Evolutionary conservation across 2,888 invertebrate genomes (phyloP), one percentile per base, ranked within the genome.

Genomic region (Alviniconcha strummeri): DNA sequence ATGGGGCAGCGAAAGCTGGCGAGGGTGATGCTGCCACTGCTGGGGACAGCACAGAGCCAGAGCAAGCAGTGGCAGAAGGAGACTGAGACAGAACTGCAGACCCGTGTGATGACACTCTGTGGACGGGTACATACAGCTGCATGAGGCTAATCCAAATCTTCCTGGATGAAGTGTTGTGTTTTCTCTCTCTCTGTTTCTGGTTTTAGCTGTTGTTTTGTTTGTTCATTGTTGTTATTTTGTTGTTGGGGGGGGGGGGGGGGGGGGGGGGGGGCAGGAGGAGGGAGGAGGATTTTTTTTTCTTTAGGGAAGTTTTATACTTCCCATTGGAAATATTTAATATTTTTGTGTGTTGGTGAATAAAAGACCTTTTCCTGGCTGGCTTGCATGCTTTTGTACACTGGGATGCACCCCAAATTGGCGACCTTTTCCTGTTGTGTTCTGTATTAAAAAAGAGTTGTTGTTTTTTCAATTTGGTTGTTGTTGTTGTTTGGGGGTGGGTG

Each of bases 41-140:
- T 67, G 72, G 55, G 64, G 71, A 11, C 79, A 76, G 60, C 60
- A 57, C n/a, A 67, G 71, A 72, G 19, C 74, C 17, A 71, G 81
- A 19, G 82, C 55, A 83, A 84, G 64, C 75, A 71, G 36, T 36
- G 64, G 57, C 36, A 78, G 79, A 52, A 71, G 79, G 54, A 71
- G 71, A 82, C 72, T 60, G 82, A 74, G 36, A 84, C 84, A 52
- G 69, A 84, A 71, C 80, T 84, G 15, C 17, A 15, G 1, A 64
- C 15, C 54, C 52, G 5, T n/a, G 81, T 36, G 81, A 81, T 60
- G 54, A 15, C 52, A 57, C 81, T 57, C 36, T 69, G 80, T 55
- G 15, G 57, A 72, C 81, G 81, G 81, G 81, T 81, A 81, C 81
- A 72, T 52, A 74, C 13, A 60, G 55, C 55, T 6, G 55, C 75